A percentile compares a stretch with the other conserved stretches of the same genome.
These are phyloP conservation scores for Geodia barretti DNA, from an alignment of 37 sponge, comb jelly and placozoan genomes.

Conservation along the genomic window DNA sequence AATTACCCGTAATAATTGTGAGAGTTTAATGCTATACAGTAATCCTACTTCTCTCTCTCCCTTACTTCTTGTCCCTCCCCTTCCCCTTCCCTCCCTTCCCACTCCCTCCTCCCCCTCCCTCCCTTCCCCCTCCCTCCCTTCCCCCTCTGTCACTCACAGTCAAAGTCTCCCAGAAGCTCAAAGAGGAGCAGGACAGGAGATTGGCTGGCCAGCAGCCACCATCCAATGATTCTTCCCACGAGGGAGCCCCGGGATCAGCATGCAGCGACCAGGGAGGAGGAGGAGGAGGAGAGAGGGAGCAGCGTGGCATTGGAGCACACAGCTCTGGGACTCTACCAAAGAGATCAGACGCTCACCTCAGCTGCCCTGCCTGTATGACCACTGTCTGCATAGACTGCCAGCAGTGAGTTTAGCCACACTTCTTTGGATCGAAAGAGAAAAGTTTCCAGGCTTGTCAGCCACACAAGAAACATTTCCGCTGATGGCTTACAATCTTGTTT, in stretches of 20 bases:
- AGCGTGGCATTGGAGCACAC: no score
- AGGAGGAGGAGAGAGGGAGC: background rate
- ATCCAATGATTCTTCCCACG: background rate
- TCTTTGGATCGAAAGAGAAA: no score
- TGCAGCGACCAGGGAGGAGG: background rate
- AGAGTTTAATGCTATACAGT: no score
- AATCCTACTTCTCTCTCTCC: no score
- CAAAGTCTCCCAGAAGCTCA: slow-evolving; percentile 32
- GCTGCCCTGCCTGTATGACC: slow-evolving; percentile 93
- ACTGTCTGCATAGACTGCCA: slow-evolving; percentile 92
- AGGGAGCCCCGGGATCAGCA: background rate
- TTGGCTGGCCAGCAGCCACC: background rate
- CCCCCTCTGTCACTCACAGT: slow-evolving; percentile 7
- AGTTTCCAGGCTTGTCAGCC: no score
- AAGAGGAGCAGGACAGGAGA: background rate
- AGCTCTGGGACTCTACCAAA: slow-evolving; percentile 10
- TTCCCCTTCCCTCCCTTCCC: no score
- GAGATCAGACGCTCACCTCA: slow-evolving; percentile 78
- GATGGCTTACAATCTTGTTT: no score
- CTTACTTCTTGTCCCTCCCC: no score
- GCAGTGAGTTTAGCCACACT: slow-evolving; percentile 49
- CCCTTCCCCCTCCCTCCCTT: no score
- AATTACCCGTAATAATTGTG: no score
- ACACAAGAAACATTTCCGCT: no score
- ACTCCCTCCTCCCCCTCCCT: no score